Conservation (phyloP, 2,888 invertebrate species). For the Thereva unica region DNA sequence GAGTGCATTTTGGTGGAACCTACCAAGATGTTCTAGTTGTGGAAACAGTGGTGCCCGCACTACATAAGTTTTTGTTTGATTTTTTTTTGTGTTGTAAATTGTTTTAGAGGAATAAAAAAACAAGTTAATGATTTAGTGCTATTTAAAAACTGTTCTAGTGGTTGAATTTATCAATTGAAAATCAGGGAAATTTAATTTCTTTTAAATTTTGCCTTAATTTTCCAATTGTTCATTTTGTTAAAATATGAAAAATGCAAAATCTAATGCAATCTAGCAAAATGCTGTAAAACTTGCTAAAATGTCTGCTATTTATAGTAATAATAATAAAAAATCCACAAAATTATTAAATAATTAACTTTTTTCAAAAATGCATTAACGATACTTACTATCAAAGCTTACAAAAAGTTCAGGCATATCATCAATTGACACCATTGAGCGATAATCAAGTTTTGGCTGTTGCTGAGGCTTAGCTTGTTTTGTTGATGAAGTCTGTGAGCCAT, state of each 20-base stretch:
- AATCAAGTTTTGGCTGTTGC: conserved; percentile 78
- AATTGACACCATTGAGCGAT: conserved; percentile 90
- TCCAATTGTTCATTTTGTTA: neutral
- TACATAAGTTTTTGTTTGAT: conserved; percentile 46
- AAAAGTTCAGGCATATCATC: conserved; percentile 96
- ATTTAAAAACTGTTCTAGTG: conserved; percentile 5
- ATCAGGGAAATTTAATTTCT: conserved; percentile 7
- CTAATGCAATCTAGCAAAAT: conserved; percentile 16
- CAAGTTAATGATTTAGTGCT: conserved; percentile 26
- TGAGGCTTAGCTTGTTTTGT: too few relatives aligned
- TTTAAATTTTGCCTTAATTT: neutral
- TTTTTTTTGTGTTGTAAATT: conserved; percentile 39
- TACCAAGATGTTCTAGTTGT: conserved; percentile 66
- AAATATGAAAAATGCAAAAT: conserved; percentile 9
- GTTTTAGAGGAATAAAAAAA: conserved; percentile 33
- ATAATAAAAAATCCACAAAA: conserved; percentile 1
- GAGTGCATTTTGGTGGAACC: conserved; percentile 50
- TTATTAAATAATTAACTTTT: conserved; percentile 36
- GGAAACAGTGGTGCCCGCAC: conserved; percentile 67
- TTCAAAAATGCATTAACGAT: conserved; percentile 41
- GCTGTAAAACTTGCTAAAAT: conserved; percentile 3
- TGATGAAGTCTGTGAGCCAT: conserved; percentile 61
- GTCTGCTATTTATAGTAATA: conserved; percentile 21
- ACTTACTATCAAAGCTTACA: conserved; percentile 92
- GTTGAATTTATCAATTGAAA: conserved; percentile 7